A percentile compares a stretch with the other conserved stretches of the same genome.
Evolutionary conservation across 1,140 invertebrate species (phyloP).

Genomic region (Pogonomyrmex californicus): DNA sequence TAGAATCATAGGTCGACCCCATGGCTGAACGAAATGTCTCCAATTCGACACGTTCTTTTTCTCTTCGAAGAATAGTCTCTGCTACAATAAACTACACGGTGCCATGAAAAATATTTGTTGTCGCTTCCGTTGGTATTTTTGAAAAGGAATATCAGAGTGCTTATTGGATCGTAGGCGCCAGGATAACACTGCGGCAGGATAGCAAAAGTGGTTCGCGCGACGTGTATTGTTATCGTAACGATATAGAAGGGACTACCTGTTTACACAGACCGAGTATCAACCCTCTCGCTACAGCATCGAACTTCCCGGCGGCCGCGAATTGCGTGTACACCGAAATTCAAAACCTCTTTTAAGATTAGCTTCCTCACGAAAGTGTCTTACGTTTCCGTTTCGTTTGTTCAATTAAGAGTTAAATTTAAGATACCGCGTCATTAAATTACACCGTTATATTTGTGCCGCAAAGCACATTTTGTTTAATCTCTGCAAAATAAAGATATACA

Average conservation of each 20-base stretch:
- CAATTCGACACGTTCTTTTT: not conserved
- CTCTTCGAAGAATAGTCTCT: constrained; percentile 22
- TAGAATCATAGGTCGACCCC: not conserved
- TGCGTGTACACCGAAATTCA: constrained; percentile 52
- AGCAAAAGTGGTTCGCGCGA: constrained; percentile 64
- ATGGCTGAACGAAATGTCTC: not conserved
- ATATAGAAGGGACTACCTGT: constrained; percentile 77
- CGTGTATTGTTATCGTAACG: constrained; percentile 77
- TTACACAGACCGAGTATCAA: constrained; percentile 76
- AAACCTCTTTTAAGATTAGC: constrained; percentile 60
- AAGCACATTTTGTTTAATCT: not conserved
- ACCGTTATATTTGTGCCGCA: not conserved
- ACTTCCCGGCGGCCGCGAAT: constrained; percentile 58
- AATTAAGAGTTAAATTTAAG: constrained; percentile 38
- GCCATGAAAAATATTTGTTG: constrained; percentile 62
- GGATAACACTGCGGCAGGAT: constrained; percentile 53
- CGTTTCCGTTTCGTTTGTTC: constrained; percentile 49
- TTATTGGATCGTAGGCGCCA: constrained; percentile 64
- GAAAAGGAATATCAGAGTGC: constrained; percentile 63
- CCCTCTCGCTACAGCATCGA: constrained; percentile 70
- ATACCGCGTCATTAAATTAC: constrained; percentile 13
- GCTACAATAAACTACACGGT: constrained; percentile 43
- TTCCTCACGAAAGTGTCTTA: constrained; percentile 35
- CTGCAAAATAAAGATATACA: not conserved
- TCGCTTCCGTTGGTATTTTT: constrained; percentile 45